Percentiles rank a stretch among this genome's conserved stretches.
Conservation (phyloP, 2,888 invertebrate genomes). For the Axea sp. region DNA sequence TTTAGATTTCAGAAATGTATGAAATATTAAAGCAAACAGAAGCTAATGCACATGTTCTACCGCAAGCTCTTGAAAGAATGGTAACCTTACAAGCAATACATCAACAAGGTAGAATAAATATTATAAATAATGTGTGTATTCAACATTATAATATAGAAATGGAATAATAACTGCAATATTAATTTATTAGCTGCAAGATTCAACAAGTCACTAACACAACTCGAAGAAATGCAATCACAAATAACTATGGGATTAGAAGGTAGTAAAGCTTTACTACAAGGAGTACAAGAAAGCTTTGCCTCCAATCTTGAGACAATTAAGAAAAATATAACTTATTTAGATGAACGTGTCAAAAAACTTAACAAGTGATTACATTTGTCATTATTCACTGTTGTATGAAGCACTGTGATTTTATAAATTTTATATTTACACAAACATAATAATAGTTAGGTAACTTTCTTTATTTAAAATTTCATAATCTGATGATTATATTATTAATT, state of each 20-base stretch:
- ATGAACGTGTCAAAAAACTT: slow-evolving; percentile 85
- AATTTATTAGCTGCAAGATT: slow-evolving; percentile 82
- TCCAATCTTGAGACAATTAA: slow-evolving; percentile 89
- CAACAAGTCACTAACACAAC: slow-evolving; percentile 89
- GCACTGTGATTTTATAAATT: too few species aligned
- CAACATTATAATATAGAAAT: too few species aligned
- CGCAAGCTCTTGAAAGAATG: slow-evolving; percentile 90
- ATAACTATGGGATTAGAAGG: slow-evolving; percentile 87
- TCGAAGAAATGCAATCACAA: slow-evolving; percentile 88
- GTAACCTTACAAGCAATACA: slow-evolving; percentile 92
- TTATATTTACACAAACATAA: too few species aligned
- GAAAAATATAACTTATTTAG: slow-evolving; percentile 87
- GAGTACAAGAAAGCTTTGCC: slow-evolving; percentile 90
- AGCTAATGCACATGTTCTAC: slow-evolving; percentile 87
- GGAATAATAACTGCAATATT: too few species aligned
- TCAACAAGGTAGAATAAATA: slow-evolving; percentile 86
- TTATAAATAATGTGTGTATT: background rate
- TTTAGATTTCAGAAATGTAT: slow-evolving; percentile 89
- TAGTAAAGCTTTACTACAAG: slow-evolving; percentile 88
- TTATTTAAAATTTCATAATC: too few species aligned
- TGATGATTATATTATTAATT: too few species aligned
- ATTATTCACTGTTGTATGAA: slow-evolving; percentile 30
- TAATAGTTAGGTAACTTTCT: too few species aligned
- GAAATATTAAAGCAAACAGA: slow-evolving; percentile 93
- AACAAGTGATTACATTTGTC: slow-evolving; percentile 78